Conservation (phyloP, 2,888 invertebrate species). For the Periphyllus acericola region DNA sequence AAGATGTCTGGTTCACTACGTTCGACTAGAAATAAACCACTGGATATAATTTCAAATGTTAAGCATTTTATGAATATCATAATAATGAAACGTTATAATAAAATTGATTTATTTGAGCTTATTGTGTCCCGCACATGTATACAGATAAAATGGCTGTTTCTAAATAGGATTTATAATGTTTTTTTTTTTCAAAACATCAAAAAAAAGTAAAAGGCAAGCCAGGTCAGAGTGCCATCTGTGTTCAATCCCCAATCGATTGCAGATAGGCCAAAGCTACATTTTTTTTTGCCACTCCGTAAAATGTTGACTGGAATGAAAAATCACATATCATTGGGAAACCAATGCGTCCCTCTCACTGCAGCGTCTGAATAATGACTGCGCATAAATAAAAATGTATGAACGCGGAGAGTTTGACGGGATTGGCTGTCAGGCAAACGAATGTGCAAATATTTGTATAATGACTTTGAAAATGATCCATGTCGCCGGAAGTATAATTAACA, state of each 20-base stretch:
- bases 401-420: background rate
- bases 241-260: background rate
- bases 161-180: too few species aligned
- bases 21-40: too few species aligned
- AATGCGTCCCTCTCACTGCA: background rate
- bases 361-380: background rate
- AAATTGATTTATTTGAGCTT: too few species aligned
- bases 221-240: background rate
- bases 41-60: too few species aligned
- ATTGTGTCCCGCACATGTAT: too few species aligned
- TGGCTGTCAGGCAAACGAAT: background rate
- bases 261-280: too few species aligned
- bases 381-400: background rate
- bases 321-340: background rate
- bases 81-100: too few species aligned
- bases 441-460: background rate
- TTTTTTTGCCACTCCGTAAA: background rate
- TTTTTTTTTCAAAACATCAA: too few species aligned
- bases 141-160: too few species aligned
- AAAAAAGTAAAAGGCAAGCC: too few species aligned
- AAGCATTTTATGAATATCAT: too few species aligned
- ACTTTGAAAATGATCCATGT: background rate
- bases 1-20: too few species aligned
- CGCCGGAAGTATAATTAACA: background rate
- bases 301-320: background rate